Evolutionary conservation across 1,140 invertebrate species (phyloP), one percentile per base, ranked within the genome.

Genomic region (Mamestra configurata): DNA sequence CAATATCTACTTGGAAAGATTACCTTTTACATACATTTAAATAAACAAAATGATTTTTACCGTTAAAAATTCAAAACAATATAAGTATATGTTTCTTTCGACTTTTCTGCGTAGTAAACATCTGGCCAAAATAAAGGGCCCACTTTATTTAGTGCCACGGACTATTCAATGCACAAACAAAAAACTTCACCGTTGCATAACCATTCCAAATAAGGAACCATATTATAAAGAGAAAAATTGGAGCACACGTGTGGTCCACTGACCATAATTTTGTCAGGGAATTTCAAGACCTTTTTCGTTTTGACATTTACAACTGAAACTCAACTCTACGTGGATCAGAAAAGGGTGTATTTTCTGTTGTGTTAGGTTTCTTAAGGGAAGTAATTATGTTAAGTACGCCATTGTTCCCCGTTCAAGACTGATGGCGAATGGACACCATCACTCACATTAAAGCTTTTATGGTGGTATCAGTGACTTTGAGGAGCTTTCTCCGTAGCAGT

Each of bases 391-490:
- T 76, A 76, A 76, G 72, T 76, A 61, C 40, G 8, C 37, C 24
- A 76, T 76, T 76, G 72, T 76, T 76, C 40, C 37, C 7, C 55
- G 22, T 61, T 61, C 15, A 61, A 70, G 66, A 70, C 37, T 40
- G 49, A 76, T 76, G 72, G 72, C 13, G 22, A 76, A 76, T 76
- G 72, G 72, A 76, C 55, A 76, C 72, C 57, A 61, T 76, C 72
- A 46, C 15, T 76, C 72, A 76, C 55, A 11, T 70, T 70, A 46
- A 46, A 46, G 55, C 72, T 61, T 76, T 76, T 76, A 76, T 76
- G 55, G 72, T 43, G 37, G 72, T 76, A 61, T 76, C 51, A 59
- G 53, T 46, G 37, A 46, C 35, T 76, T 59, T 43, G 64, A 31
- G 66, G 22, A 70, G 66, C 72, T 76, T 61, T 76, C 72, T 46